Evolutionary conservation across 1,140 invertebrate species (phyloP), one percentile per base, ranked within the genome.

Genomic region (Rhagoletis zephyria): DNA sequence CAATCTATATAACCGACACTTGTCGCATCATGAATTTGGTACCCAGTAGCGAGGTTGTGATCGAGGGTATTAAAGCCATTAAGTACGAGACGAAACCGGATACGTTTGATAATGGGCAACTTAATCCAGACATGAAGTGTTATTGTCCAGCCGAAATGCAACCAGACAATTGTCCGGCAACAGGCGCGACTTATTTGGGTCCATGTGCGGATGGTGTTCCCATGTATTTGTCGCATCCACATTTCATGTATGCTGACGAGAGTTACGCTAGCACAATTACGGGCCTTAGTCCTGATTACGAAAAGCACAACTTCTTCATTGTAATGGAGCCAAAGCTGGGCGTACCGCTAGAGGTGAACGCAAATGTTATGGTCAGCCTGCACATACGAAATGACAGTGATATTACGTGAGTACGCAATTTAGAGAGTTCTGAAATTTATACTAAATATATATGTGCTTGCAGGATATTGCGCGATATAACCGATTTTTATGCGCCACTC

Each of bases 231-330:
- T 97, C 97, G 1, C 95, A 96, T 86, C 97, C 97, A 0, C 97
- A 98, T 93, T 98, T 98, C 93, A 96, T 97, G 91, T 93, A 96
- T 88, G 97, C 95, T 0, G 97, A 98, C 92, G 93, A 95, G 0
- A 95, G 93, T 88, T 96, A 97, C 85, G 89, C 90, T 7, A 88
- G 95, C 2, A 92, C 93, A 4, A 95, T 98, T 5, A 91, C 93
- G 1, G 97, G 97, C 77, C 93, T 97, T 92, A 88, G 93, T 0
- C 97, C 97, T 0, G 91, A 96, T 87, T 94, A 95, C 74, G 93
- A 95, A 0, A 93, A 95, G 88, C 96, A 98, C 90, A 94, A 95
- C 88, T 96, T 97, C 90, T 94, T 93, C 70, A 93, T 98, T 64
- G 93, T 95, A 30, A 90, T 97, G 81, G 96, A 98, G 93, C 96